These are phyloP conservation scores for Aphelenchoides bicaudatus DNA, from an alignment of 2,888 invertebrate species.

Conservation along the genomic window DNA sequence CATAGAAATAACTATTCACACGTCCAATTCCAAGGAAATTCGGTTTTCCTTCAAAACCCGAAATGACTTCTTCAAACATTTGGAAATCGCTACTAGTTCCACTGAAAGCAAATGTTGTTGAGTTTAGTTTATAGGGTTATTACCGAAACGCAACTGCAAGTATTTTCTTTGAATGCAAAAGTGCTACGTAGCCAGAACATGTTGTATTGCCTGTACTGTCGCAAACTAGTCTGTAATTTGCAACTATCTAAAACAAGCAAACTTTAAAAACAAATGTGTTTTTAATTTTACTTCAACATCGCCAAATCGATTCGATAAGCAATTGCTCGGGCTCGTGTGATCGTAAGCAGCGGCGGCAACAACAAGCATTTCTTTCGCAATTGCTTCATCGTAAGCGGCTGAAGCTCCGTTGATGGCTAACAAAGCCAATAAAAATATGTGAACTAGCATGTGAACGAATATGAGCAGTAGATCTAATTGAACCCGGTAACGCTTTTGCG, in stretches of 20 bases:
- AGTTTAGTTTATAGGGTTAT: too few species aligned
- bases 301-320: constrained; percentile 7
- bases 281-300: constrained; percentile 6
- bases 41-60: not conserved
- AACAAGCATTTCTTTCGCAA: constrained; percentile 12
- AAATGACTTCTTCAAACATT: not conserved
- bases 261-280: not conserved
- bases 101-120: not conserved
- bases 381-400: not conserved
- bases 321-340: constrained; percentile 11
- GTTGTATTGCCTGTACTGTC: constrained; percentile 2
- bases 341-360: constrained; percentile 25
- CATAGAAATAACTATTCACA: constrained; percentile 8
- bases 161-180: constrained; percentile 2
- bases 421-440: too few species aligned
- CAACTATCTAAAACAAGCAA: not conserved
- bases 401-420: not conserved
- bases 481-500: too few species aligned
- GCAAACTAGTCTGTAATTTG: constrained; percentile 3
- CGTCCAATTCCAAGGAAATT: not conserved
- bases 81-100: constrained; percentile 7
- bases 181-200: constrained; percentile 15
- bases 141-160: constrained; percentile 13
- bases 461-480: too few species aligned
- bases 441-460: too few species aligned